These are phyloP conservation scores for Apodemus agrarius DNA, from an alignment of 2,797 vertebrate genomes.

Conservation along the genomic window DNA sequence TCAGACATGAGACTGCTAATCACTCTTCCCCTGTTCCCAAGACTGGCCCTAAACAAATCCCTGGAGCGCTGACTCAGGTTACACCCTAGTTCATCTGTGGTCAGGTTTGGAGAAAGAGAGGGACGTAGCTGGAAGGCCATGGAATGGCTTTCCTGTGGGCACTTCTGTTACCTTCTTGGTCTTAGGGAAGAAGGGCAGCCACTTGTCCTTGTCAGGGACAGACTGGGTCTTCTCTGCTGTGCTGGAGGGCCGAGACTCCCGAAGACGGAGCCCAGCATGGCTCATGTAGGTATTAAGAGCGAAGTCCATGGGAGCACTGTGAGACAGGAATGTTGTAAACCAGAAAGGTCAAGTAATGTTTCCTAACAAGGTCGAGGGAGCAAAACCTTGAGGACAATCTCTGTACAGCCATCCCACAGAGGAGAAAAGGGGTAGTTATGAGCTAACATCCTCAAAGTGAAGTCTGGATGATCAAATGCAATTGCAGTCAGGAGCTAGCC, in stretches of 20 bases:
- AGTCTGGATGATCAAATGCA: not conserved
- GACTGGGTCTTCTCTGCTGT: slow-evolving; percentile 86
- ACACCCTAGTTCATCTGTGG: not conserved
- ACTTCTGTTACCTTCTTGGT: slow-evolving; percentile 92
- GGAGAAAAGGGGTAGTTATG: not conserved
- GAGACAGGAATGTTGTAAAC: not conserved
- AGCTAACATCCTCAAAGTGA: not conserved
- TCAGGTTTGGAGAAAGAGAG: not conserved
- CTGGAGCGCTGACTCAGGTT: not conserved
- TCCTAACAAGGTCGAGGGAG: not conserved
- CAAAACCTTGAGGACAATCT: not conserved
- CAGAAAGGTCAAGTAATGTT: not conserved
- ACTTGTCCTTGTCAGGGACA: slow-evolving; percentile 94
- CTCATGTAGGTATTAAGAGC: slow-evolving; percentile 93
- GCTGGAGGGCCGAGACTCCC: slow-evolving; percentile 90
- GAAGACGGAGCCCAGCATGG: slow-evolving; percentile 92
- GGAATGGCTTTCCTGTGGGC: not conserved
- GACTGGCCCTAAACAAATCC: not conserved
- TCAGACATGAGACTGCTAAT: not conserved
- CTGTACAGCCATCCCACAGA: not conserved
- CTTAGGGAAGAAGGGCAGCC: slow-evolving; percentile 94
- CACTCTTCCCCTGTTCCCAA: not conserved
- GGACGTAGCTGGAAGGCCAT: not conserved
- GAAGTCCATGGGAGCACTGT: slow-evolving; percentile 93
- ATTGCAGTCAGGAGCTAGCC: not conserved